These are phyloP conservation scores for Schizopygopsis malacanthus DNA, from an alignment of 2,797 vertebrate genomes.

Conservation along the genomic window DNA sequence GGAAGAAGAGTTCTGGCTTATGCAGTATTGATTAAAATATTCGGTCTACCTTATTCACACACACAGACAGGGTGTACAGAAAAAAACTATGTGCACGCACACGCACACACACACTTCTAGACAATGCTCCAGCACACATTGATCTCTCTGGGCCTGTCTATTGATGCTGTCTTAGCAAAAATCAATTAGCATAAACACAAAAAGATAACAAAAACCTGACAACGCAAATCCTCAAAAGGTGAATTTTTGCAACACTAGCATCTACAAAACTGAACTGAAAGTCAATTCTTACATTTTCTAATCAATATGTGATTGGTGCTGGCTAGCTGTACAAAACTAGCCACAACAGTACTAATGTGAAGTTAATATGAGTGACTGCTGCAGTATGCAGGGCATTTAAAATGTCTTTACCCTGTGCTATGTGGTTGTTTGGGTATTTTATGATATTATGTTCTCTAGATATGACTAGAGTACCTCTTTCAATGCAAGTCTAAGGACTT, in stretches of 20 bases:
- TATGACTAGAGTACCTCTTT: not conserved
- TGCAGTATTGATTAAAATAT: slow-evolving; percentile 44
- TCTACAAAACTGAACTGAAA: not conserved
- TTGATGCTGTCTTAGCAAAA: slow-evolving; percentile 24
- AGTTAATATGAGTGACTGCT: not conserved
- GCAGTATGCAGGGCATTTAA: not conserved
- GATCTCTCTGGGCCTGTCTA: slow-evolving; percentile 9
- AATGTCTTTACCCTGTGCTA: not conserved
- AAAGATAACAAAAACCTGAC: not conserved
- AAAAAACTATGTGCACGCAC: not conserved
- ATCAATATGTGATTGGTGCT: not conserved
- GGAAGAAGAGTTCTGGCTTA: slow-evolving; percentile 29
- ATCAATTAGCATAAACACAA: slow-evolving; percentile 29
- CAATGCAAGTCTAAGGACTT: not conserved
- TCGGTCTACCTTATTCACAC: slow-evolving; percentile 16
- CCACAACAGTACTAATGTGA: not conserved
- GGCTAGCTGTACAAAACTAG: not conserved
- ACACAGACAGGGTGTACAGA: not conserved
- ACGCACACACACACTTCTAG: slow-evolving; percentile 1
- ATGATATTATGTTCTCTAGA: not conserved
- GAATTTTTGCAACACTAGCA: not conserved
- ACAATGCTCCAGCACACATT: slow-evolving; percentile 4
- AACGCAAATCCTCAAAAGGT: not conserved
- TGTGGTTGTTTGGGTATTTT: not conserved
- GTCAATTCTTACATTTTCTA: not conserved